phyloP scores from a whole-genome alignment of 2,797 vertebrate species.

The Hydrocynus forskahlii region DNA sequence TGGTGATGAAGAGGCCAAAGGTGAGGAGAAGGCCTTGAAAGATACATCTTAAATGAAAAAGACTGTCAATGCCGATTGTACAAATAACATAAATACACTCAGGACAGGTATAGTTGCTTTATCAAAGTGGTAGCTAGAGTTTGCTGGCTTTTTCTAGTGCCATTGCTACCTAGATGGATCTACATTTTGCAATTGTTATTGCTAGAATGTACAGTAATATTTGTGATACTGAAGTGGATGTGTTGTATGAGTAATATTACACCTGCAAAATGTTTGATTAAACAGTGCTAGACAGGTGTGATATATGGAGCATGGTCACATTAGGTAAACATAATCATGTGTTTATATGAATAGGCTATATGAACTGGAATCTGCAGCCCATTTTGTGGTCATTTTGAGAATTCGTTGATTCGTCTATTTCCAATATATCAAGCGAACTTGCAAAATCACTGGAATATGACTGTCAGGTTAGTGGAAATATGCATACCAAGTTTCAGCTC shows the following conservation, averaged over 20 bases:
- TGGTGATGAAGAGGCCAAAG: slow-evolving; percentile 53
- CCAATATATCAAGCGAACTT: background rate
- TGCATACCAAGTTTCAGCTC: slow-evolving; percentile 6
- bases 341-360: background rate
- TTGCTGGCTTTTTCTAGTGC: background rate
- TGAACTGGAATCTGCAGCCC: background rate
- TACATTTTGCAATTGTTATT: background rate
- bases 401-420: background rate
- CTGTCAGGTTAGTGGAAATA: background rate
- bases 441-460: background rate
- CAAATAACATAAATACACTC: background rate
- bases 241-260: background rate
- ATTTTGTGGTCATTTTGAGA: background rate
- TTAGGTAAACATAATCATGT: background rate
- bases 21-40: slow-evolving; percentile 55
- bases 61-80: background rate
- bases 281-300: background rate
- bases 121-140: background rate
- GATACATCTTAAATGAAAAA: slow-evolving; percentile 31
- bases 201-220: background rate
- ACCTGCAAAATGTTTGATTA: background rate
- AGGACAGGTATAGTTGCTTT: background rate
- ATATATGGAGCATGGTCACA: background rate
- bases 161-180: background rate
- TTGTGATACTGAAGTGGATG: background rate